Base-by-base conservation (phyloP, 64 coral and sea anemone species). In the Actinia equina region DNA sequence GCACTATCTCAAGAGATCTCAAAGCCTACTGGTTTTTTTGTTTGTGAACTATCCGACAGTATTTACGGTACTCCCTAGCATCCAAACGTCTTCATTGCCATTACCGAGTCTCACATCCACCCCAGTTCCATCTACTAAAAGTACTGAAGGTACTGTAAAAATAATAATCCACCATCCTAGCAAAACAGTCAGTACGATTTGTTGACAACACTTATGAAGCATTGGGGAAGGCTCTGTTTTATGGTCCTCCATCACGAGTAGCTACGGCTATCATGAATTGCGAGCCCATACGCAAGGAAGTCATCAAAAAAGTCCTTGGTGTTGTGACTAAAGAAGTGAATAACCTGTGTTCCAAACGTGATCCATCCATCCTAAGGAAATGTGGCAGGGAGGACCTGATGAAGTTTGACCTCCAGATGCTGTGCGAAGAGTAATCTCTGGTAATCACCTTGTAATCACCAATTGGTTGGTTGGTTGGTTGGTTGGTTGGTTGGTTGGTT, bases 341-440 rank as follows among this genome's bases (percentile, higher is more conserved):
- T 80, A 85, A n/a, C 0, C 42, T 96, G 20, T 96, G 94, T 71
- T 92, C 91, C 13, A 89, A 87, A 77, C 86, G 86, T 17, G 77
- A 69, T 7, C 94, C 89, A 0, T 95, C 94, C 9, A 10, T 94
- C 17, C 17, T 95, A 45, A 37, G 90, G 78, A 92, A 92, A 95
- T 54, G 19, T 17, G 54, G 51, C 11, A 92, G 89, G 71, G 85
- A 77, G 12, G 94, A 95, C 77, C 82, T 95, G 0, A 51, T 20
- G 20, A 92, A 96, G 1, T 92, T 95, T 83, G 64, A 61, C 14
- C 49, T 92, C 37, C 22, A 92, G 86, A 3, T 6, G 10, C 87
- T 96, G 15, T 92, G 94, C 64, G 37, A 92, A 16, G 90, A 96
- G 71, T 96, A 87, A 90, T n/a, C n/a, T n/a, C n/a, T n/a, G n/a